phyloP scores from a whole-genome alignment of 1,140 invertebrate species.

The Diorhabda sublineata region DNA sequence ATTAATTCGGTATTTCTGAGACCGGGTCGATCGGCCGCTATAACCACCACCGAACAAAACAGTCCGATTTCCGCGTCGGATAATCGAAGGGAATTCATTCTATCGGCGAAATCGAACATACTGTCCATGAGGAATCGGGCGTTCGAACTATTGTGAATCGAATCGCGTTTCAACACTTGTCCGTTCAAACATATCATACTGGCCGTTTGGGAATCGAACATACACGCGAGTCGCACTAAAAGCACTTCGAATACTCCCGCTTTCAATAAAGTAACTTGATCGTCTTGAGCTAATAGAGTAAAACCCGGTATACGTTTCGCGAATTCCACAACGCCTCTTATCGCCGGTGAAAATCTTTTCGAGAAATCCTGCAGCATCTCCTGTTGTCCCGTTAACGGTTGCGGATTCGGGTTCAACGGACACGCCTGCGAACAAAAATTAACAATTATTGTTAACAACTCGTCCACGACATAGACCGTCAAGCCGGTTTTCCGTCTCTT shows the following conservation, averaged over 20 bases:
- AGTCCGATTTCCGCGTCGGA: slow-evolving; percentile 90
- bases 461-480: too few relatives aligned
- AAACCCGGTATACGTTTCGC: slow-evolving; percentile 97
- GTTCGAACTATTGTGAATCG: slow-evolving; percentile 85
- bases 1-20: slow-evolving; percentile 87
- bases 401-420: slow-evolving; percentile 89
- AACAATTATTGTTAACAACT: background rate
- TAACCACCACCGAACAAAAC: slow-evolving; percentile 92
- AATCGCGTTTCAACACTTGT: slow-evolving; percentile 83
- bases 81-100: slow-evolving; percentile 84
- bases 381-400: slow-evolving; percentile 71
- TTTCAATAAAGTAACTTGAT: slow-evolving; percentile 95
- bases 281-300: slow-evolving; percentile 87
- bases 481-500: too few relatives aligned
- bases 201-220: slow-evolving; percentile 87
- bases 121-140: slow-evolving; percentile 92
- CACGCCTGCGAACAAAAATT: slow-evolving; percentile 76
- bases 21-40: slow-evolving; percentile 89
- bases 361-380: slow-evolving; percentile 83
- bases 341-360: slow-evolving; percentile 90
- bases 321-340: slow-evolving; percentile 95
- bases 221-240: slow-evolving; percentile 86
- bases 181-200: slow-evolving; percentile 91
- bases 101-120: slow-evolving; percentile 95
- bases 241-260: slow-evolving; percentile 93